Conservation (phyloP, 1,140 invertebrate genomes). For the Ceratina japonica region DNA sequence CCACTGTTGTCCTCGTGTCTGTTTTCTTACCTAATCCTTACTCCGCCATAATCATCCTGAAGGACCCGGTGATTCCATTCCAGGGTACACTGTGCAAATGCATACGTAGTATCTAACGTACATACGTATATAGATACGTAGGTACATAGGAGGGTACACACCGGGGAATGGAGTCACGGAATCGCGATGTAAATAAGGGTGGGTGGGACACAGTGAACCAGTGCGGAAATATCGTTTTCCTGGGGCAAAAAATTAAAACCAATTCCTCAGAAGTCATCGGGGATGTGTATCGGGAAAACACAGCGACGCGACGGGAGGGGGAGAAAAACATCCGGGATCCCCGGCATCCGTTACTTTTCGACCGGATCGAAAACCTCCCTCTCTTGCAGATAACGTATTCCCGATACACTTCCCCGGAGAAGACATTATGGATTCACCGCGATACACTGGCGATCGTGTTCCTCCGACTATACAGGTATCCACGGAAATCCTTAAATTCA, state of each 20-base stretch:
- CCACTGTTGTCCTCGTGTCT: background rate
- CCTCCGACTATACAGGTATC: background rate
- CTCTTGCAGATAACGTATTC: background rate
- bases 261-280: background rate
- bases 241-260: background rate
- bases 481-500: too few species aligned
- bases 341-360: constrained; percentile 13
- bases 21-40: constrained; percentile 21
- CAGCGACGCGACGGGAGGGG: background rate
- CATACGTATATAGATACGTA: too few species aligned
- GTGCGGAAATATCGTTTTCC: background rate
- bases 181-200: background rate
- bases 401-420: constrained; percentile 1
- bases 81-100: too few species aligned
- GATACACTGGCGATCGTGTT: constrained; percentile 10
- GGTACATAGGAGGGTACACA: too few species aligned
- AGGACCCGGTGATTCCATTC: too few species aligned
- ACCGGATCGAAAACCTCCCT: background rate
- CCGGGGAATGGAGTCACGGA: background rate
- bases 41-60: constrained; percentile 1
- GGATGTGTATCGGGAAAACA: background rate
- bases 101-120: too few species aligned
- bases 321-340: background rate
- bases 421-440: constrained; percentile 14
- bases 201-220: background rate